Evolutionary conservation across 1,140 invertebrate genomes (phyloP).

Genomic region (Propsilocerus akamusi): DNA sequence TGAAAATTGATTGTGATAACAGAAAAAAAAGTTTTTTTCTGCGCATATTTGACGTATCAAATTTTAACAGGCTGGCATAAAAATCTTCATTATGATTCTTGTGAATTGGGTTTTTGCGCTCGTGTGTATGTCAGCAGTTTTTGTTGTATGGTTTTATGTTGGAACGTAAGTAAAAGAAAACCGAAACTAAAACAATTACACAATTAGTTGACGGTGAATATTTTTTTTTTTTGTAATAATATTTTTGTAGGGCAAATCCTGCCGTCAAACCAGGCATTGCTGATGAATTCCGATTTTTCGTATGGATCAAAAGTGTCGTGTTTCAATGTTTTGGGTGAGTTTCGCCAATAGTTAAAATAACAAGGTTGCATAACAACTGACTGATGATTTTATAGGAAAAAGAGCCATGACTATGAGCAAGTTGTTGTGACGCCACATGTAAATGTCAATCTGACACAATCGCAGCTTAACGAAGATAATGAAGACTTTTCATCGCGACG

Average conservation of each 20-base stretch:
- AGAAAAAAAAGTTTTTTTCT: background rate
- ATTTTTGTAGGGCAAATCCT: conserved; percentile 65
- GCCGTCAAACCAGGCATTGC: conserved; percentile 82
- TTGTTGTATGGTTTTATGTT: conserved; percentile 83
- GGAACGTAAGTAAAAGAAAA: no score
- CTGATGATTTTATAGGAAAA: conserved; percentile 33
- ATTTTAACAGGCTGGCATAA: conserved; percentile 73
- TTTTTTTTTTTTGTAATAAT: background rate
- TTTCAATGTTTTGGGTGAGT: conserved; percentile 62
- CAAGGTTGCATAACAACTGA: background rate
- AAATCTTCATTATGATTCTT: conserved; percentile 78
- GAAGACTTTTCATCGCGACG: conserved; percentile 80
- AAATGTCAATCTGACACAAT: conserved; percentile 57
- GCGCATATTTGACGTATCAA: conserved; percentile 21
- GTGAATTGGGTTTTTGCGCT: conserved; percentile 86
- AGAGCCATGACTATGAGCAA: conserved; percentile 66
- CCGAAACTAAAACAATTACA: no score
- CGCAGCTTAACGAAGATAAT: conserved; percentile 86
- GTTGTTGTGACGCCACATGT: conserved; percentile 75
- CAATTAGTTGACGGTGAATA: no score
- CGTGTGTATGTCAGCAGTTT: conserved; percentile 56
- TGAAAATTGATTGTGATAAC: no score
- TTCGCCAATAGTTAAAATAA: background rate
- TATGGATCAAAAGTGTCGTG: conserved; percentile 59
- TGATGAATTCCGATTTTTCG: conserved; percentile 70